These are phyloP conservation scores for Neuroterus valhalla DNA, from an alignment of 1,140 invertebrate genomes.

Conservation along the genomic window DNA sequence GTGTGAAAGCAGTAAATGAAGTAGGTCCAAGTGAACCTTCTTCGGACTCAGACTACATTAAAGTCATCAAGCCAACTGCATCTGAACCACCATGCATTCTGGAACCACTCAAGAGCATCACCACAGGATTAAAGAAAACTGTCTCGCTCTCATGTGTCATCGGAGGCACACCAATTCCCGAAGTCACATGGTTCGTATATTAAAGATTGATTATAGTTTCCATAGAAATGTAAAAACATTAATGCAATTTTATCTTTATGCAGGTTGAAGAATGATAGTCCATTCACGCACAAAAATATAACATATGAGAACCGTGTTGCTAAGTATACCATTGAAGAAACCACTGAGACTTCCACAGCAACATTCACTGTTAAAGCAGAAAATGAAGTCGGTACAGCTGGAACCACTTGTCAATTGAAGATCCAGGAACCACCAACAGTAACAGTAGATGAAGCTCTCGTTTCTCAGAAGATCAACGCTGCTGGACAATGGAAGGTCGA, in stretches of 20 bases:
- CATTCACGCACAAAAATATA: constrained; percentile 72
- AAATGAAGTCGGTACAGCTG: constrained; percentile 83
- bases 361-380: constrained; percentile 81
- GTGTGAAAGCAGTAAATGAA: constrained; percentile 85
- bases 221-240: background rate
- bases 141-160: constrained; percentile 17
- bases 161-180: constrained; percentile 19
- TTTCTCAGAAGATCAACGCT: constrained; percentile 79
- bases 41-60: constrained; percentile 76
- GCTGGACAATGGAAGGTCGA: constrained; percentile 78
- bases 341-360: constrained; percentile 79
- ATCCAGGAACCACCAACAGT: constrained; percentile 82
- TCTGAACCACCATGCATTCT: background rate
- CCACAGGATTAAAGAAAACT: background rate
- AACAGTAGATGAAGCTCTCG: constrained; percentile 77
- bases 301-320: constrained; percentile 85
- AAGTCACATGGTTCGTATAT: constrained; percentile 12
- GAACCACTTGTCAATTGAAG: constrained; percentile 81
- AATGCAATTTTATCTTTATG: constrained; percentile 36
- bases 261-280: constrained; percentile 74
- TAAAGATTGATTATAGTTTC: too few relatives aligned
- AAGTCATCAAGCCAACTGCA: background rate
- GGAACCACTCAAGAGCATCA: constrained; percentile 13
- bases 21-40: constrained; percentile 81
- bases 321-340: constrained; percentile 71